Evolutionary conservation across 2,113 vertebrate species (phyloP).

Genomic region (Trinectes maculatus): DNA sequence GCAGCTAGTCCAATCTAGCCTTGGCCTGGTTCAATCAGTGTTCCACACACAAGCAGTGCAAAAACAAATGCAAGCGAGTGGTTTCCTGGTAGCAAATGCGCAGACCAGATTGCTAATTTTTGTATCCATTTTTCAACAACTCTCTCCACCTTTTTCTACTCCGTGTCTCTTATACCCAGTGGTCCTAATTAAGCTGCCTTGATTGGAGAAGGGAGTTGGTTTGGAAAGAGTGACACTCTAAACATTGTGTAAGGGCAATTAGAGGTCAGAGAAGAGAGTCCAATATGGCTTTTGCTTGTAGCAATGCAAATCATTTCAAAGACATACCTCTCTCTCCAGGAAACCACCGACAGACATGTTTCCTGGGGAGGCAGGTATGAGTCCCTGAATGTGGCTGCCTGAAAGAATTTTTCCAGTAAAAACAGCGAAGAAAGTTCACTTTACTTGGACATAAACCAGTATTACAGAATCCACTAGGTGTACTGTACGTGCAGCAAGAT

Average conservation of each 20-base stretch:
- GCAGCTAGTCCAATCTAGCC: slow-evolving; percentile 70
- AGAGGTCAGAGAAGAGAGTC: slow-evolving; percentile 49
- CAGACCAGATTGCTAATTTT: slow-evolving; percentile 51
- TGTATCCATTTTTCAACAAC: slow-evolving; percentile 56
- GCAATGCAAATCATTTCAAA: slow-evolving; percentile 57
- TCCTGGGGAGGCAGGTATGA: slow-evolving; percentile 53
- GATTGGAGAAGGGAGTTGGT: slow-evolving; percentile 52
- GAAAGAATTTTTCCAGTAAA: slow-evolving; percentile 56
- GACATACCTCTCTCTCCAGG: slow-evolving; percentile 51
- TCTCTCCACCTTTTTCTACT: slow-evolving; percentile 42
- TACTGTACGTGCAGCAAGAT: slow-evolving; percentile 16
- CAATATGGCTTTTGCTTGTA: slow-evolving; percentile 36
- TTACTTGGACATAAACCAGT: slow-evolving; percentile 21
- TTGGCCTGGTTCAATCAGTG: slow-evolving; percentile 72
- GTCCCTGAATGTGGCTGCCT: slow-evolving; percentile 41
- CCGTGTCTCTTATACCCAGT: slow-evolving; percentile 33
- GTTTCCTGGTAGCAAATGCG: slow-evolving; percentile 53
- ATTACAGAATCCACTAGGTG: slow-evolving; percentile 30
- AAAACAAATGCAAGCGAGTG: slow-evolving; percentile 65
- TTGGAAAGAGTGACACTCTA: slow-evolving; percentile 60
- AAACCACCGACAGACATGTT: slow-evolving; percentile 54
- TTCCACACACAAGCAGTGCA: slow-evolving; percentile 63
- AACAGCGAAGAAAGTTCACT: slow-evolving; percentile 42
- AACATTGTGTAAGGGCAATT: slow-evolving; percentile 56
- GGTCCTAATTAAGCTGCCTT: slow-evolving; percentile 60